phyloP scores from a whole-genome alignment of 2,888 invertebrate genomes.

The Hedya salicella region DNA sequence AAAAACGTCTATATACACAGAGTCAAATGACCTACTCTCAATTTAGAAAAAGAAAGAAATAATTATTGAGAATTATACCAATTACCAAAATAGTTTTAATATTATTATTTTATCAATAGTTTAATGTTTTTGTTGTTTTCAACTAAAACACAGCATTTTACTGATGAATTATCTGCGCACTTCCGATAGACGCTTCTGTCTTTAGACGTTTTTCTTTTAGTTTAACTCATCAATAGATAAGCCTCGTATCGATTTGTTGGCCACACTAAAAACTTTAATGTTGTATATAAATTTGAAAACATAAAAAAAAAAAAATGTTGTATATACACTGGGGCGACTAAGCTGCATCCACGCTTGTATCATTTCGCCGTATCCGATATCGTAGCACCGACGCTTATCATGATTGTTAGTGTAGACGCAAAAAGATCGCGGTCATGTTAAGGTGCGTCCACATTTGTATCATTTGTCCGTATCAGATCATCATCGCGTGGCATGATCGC shows the following conservation, averaged over 20 bases:
- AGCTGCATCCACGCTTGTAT: no score
- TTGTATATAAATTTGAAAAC: no score
- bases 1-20: not conserved
- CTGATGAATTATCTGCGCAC: not conserved
- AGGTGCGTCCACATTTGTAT: no score
- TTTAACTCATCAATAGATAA: not conserved
- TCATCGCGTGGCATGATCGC: no score
- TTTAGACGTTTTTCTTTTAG: not conserved
- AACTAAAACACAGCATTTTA: not conserved
- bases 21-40: not conserved
- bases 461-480: no score
- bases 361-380: no score
- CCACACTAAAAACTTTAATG: conserved; percentile 9
- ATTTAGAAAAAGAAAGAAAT: not conserved
- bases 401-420: no score
- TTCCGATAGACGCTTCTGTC: conserved; percentile 39
- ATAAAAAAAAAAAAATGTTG: no score
- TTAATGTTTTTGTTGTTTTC: not conserved
- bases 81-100: no score
- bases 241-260: not conserved
- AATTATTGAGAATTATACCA: not conserved
- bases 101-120: not conserved
- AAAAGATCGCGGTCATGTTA: no score
- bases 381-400: no score
- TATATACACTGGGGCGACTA: no score